Conservation (phyloP, 1,140 invertebrate genomes). For the Aphidius gifuensis region DNA sequence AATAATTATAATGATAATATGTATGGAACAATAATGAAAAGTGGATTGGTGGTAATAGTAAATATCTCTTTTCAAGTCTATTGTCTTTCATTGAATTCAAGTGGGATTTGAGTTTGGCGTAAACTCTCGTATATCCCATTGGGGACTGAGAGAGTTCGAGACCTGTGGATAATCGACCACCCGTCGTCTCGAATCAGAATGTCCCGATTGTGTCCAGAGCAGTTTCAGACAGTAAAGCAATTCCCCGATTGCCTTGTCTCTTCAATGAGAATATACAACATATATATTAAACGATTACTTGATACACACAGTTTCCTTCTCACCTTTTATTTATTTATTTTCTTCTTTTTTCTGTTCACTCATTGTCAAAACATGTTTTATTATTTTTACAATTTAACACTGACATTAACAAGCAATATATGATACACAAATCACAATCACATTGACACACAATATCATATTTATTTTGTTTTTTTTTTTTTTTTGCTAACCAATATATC, state of each 20-base stretch:
- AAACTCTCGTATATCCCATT: not conserved
- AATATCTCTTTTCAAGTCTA: too few species aligned
- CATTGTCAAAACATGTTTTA: constrained; percentile 7
- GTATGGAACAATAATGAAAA: too few species aligned
- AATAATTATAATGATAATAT: too few species aligned
- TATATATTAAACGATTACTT: too few species aligned
- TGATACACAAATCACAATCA: not conserved
- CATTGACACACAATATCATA: not conserved
- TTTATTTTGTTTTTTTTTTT: not conserved
- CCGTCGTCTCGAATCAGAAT: constrained; percentile 17
- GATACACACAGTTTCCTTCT: not conserved
- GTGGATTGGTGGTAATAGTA: too few species aligned
- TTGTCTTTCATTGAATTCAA: constrained; percentile 6
- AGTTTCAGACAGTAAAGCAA: constrained; percentile 8
- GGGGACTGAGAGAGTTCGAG: not conserved
- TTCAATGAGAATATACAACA: not conserved
- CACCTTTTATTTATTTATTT: not conserved
- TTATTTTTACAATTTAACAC: constrained; percentile 9
- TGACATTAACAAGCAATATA: not conserved
- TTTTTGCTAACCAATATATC: not conserved
- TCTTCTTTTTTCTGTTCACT: not conserved
- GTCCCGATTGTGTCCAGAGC: constrained; percentile 11
- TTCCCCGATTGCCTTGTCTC: constrained; percentile 15
- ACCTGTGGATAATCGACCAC: constrained; percentile 15
- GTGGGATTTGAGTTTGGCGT: constrained; percentile 7